Percentiles rank a stretch among this genome's conserved stretches.
These are phyloP conservation scores for Colius striatus DNA, from an alignment of 2,113 vertebrate species.

Conservation along the genomic window DNA sequence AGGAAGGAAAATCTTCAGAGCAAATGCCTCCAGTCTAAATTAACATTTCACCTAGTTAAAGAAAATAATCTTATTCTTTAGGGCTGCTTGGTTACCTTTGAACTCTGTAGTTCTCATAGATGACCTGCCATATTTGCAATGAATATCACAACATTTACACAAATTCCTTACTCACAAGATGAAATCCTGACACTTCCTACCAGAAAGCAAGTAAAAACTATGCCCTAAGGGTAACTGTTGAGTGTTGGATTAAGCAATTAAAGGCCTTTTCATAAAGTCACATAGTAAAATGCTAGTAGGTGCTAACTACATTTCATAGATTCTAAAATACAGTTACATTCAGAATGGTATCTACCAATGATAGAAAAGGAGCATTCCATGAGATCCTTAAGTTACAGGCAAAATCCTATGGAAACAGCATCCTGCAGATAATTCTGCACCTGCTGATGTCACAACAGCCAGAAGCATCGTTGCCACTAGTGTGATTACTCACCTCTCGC, in stretches of 20 bases:
- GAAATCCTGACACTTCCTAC: background rate
- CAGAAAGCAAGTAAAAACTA: no score
- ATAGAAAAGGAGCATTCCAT: background rate
- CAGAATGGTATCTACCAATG: background rate
- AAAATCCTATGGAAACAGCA: background rate
- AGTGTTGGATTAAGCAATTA: background rate
- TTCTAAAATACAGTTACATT: background rate
- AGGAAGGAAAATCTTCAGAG: background rate
- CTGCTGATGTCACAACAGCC: background rate
- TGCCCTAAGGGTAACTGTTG: background rate
- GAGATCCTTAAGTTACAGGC: background rate
- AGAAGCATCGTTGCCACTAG: background rate
- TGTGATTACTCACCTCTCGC: slow-evolving; percentile 18
- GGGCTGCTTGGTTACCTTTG: background rate
- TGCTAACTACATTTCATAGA: background rate
- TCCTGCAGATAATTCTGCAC: background rate
- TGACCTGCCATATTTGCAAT: background rate
- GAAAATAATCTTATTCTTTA: background rate
- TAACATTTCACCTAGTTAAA: background rate
- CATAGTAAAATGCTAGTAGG: background rate
- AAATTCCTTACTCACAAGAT: background rate
- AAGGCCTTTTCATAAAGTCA: background rate
- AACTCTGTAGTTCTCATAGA: background rate
- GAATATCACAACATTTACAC: background rate
- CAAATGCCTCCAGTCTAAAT: background rate